These are phyloP conservation scores for Stichodactyla helianthus DNA, from an alignment of 64 coral and sea anemone genomes.

Conservation along the genomic window DNA sequence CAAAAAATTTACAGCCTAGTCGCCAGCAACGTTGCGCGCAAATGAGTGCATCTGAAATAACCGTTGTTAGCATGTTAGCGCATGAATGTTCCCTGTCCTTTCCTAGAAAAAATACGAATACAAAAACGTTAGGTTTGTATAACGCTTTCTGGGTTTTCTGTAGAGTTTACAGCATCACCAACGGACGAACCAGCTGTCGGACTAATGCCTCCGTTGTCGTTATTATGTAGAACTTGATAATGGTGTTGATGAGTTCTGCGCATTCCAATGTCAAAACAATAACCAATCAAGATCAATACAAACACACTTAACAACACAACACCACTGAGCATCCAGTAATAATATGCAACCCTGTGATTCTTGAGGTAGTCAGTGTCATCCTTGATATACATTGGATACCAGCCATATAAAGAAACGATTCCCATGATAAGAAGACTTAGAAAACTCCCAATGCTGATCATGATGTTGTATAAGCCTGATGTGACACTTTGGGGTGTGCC, in stretches of 20 bases:
- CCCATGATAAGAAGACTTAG: conserved; percentile 43
- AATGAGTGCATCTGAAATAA: no score
- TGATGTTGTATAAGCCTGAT: conserved; percentile 74
- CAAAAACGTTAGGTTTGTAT: neutral
- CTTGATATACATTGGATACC: conserved; percentile 51
- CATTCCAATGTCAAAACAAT: conserved; percentile 43
- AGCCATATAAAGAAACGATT: conserved; percentile 34
- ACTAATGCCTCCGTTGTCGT: neutral
- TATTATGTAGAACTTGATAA: neutral
- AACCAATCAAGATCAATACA: conserved; percentile 30
- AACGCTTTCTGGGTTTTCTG: neutral
- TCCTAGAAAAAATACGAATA: no score
- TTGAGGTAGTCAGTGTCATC: conserved; percentile 39
- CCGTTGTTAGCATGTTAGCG: no score
- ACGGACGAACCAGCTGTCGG: neutral
- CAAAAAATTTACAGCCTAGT: no score
- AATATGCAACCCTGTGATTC: conserved; percentile 60
- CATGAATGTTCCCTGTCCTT: no score
- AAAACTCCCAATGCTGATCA: conserved; percentile 70
- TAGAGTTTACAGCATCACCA: neutral
- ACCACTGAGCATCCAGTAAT: conserved; percentile 67
- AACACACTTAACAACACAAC: conserved; percentile 32
- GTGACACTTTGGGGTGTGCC: conserved; percentile 67
- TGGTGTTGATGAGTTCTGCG: conserved; percentile 36
- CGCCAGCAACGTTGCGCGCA: no score